Evolutionary conservation across 1,140 invertebrate species (phyloP), one percentile per base, ranked within the genome.

Genomic region (Apolygus lucorum): DNA sequence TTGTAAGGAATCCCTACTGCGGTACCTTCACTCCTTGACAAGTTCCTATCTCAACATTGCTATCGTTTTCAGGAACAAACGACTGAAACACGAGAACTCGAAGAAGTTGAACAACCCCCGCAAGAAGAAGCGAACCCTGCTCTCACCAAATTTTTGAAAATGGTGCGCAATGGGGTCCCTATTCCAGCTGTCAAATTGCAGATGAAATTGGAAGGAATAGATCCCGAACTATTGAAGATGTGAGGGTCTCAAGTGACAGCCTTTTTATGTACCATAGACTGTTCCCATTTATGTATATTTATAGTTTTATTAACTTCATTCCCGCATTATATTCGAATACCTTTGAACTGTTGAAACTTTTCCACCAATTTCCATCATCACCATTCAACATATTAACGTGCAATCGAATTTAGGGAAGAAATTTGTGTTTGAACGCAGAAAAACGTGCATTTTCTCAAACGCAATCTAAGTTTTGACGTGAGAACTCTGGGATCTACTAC

Each of bases 91-190:
- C 17, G 17, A 17, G 17, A 8, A 49, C 8, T 49, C 8, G 34
- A 49, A 49, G 34, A 49, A 49, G 34, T 11, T 8, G 8, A 49
- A 49, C n/a, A n/a, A n/a, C n/a, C n/a, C 17, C 34, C 34, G 34
- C 34, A 42, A 42, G 4, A 8, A 8, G 27, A 68, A 52, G 42
- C 68, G 49, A 26, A 59, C 52, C 68, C 68, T 24, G 28, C 87
- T 88, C 24, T 89, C 80, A 82, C 83, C 52, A 89, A 86, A 79
- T 96, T 86, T 79, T 89, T 93, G 49, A 94, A 91, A 84, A 93
- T 96, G 92, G 73, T 95, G 1, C 87, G 90, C 74, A 83, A 95
- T 74, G 92, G 93, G 42, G 92, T 95, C 4, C 90, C 89, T 24
- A 79, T 84, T 70, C 82, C 81, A 74, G 93, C 89, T 62, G 86